phyloP scores from a whole-genome alignment of 2,113 vertebrate genomes.

The Pandion haliaetus region DNA sequence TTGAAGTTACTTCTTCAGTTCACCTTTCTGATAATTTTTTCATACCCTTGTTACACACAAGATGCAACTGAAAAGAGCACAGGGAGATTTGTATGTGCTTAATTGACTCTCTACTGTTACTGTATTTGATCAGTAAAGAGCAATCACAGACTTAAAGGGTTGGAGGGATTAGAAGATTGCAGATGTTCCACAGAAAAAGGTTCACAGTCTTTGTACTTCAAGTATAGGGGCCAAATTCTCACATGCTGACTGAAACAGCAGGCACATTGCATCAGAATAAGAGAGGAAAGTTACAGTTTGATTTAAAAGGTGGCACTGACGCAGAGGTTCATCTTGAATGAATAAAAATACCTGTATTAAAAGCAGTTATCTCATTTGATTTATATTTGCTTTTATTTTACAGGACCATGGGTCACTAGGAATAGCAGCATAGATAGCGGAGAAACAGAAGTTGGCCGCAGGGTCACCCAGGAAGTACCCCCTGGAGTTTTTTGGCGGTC shows the following conservation, averaged over 20 bases:
- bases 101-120: not conserved
- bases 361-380: not conserved
- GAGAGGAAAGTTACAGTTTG: not conserved
- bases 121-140: slow-evolving; percentile 55
- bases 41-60: not conserved
- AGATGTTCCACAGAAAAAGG: not conserved
- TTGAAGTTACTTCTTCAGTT: not conserved
- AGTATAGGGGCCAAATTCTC: not conserved
- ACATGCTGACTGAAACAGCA: not conserved
- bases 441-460: slow-evolving; percentile 89
- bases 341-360: not conserved
- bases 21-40: slow-evolving; percentile 23
- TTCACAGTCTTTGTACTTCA: slow-evolving; percentile 9
- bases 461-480: slow-evolving; percentile 92
- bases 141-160: slow-evolving; percentile 14
- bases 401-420: slow-evolving; percentile 85
- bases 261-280: not conserved
- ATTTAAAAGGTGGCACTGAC: not conserved
- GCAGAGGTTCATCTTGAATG: not conserved
- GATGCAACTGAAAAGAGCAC: not conserved
- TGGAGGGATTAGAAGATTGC: not conserved
- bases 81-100: not conserved
- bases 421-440: slow-evolving; percentile 98
- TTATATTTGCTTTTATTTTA: slow-evolving; percentile 8
- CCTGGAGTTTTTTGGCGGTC: slow-evolving; percentile 96